A percentile compares a stretch with the other conserved stretches of the same genome.
Evolutionary conservation across 2,888 invertebrate genomes (phyloP).

Genomic region (Watsonalla binaria): DNA sequence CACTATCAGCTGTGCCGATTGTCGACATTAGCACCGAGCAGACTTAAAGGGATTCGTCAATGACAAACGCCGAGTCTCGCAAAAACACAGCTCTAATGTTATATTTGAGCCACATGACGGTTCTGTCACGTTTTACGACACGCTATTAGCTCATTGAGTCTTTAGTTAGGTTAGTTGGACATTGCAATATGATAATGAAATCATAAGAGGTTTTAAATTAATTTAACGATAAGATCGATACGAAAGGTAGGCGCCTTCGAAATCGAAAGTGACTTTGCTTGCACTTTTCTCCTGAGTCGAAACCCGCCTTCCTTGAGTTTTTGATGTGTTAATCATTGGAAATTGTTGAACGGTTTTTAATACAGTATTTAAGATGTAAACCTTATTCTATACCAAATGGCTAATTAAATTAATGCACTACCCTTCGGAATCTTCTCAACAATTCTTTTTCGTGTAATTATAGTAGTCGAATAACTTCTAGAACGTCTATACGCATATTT

Average conservation of each 20-base stretch:
- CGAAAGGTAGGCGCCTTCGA: constrained; percentile 18
- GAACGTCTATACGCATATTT: constrained; percentile 57
- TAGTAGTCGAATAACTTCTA: constrained; percentile 33
- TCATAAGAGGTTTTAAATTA: not conserved
- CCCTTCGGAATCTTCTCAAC: not conserved
- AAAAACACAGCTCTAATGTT: constrained; percentile 8
- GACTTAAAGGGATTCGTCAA: constrained; percentile 23
- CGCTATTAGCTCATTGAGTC: not conserved
- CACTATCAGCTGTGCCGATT: constrained; percentile 55
- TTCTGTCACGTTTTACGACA: not conserved
- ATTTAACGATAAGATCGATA: constrained; percentile 2
- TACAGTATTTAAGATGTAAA: no score
- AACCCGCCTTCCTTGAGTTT: constrained; percentile 33
- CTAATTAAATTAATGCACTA: no score
- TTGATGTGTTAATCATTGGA: constrained; percentile 13
- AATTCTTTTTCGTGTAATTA: not conserved
- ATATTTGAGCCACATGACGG: not conserved
- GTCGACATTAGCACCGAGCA: constrained; percentile 2
- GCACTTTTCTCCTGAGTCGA: constrained; percentile 37
- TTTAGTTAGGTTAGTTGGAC: no score
- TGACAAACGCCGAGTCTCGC: constrained; percentile 19
- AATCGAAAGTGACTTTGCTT: constrained; percentile 43
- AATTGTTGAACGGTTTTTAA: not conserved
- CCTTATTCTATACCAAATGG: no score
- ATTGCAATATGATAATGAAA: not conserved